phyloP scores from a whole-genome alignment of 2,888 invertebrate species.

The Liodrosophila aerea region DNA sequence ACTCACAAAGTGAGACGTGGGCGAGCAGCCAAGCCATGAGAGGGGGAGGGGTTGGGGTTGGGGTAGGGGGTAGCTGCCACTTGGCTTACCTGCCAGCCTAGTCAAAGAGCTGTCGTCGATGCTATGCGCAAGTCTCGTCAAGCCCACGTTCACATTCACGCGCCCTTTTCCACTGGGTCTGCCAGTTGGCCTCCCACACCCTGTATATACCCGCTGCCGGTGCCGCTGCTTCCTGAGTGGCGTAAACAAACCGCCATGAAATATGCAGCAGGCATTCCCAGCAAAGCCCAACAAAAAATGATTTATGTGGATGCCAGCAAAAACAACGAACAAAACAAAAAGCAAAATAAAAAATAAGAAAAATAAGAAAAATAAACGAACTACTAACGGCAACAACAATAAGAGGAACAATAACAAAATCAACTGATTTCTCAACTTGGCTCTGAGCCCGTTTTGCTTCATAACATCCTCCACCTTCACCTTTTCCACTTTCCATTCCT shows the following conservation, averaged over 20 bases:
- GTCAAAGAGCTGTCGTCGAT: slow-evolving; percentile 74
- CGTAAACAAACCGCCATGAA: slow-evolving; percentile 65
- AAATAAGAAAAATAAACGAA: slow-evolving; percentile 8
- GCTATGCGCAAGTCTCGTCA: slow-evolving; percentile 60
- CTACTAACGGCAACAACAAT: slow-evolving; percentile 41
- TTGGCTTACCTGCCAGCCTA: slow-evolving; percentile 72
- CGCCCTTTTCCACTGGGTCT: slow-evolving; percentile 2
- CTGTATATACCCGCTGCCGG: neutral
- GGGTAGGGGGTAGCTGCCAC: slow-evolving; percentile 15
- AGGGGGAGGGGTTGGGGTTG: neutral
- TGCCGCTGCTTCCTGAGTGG: slow-evolving; percentile 15
- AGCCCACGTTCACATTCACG: slow-evolving; percentile 7
- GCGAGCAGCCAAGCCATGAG: neutral
- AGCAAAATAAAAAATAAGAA: slow-evolving; percentile 19
- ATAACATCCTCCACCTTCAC: neutral
- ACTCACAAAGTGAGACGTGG: slow-evolving; percentile 26
- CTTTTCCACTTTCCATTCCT: neutral
- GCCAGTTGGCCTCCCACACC: neutral
- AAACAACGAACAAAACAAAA: slow-evolving; percentile 36
- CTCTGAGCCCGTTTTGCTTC: slow-evolving; percentile 36
- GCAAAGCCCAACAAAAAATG: slow-evolving; percentile 68
- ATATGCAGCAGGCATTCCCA: slow-evolving; percentile 64
- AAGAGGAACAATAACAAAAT: slow-evolving; percentile 61
- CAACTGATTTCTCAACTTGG: slow-evolving; percentile 72
- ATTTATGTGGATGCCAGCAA: slow-evolving; percentile 68